Conservation (phyloP, 2,888 invertebrate genomes). For the Anodontia alba region DNA sequence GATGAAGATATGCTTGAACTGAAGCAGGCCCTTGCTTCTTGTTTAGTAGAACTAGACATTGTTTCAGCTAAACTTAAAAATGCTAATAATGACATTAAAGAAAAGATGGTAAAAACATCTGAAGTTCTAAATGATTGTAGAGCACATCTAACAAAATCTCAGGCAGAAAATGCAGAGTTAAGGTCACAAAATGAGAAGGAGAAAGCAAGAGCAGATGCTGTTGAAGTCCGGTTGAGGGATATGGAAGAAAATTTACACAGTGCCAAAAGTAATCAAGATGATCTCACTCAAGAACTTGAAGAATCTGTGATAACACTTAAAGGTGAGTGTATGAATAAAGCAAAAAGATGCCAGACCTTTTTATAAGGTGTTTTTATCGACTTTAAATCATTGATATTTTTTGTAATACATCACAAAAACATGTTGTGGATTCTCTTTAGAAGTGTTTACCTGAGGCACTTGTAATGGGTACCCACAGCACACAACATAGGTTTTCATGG, state of each 20-base stretch:
- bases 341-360: no score
- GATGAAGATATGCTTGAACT: conserved; percentile 76
- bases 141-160: conserved; percentile 73
- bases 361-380: no score
- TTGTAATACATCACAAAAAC: no score
- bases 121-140: conserved; percentile 79
- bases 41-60: conserved; percentile 79
- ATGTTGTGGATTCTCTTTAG: no score
- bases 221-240: conserved; percentile 66
- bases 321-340: conserved; percentile 37
- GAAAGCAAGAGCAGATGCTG: conserved; percentile 63
- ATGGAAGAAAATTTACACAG: conserved; percentile 66
- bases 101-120: conserved; percentile 76
- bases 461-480: no score
- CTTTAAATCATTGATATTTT: no score
- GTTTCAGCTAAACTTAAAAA: conserved; percentile 77
- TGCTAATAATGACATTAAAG: conserved; percentile 75
- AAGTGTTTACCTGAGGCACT: no score
- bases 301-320: conserved; percentile 67
- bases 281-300: conserved; percentile 65
- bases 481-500: no score
- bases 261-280: conserved; percentile 61
- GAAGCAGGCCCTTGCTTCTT: conserved; percentile 79
- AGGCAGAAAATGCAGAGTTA: conserved; percentile 78
- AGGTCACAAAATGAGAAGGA: conserved; percentile 72